Percentiles rank a stretch among this genome's conserved stretches.
Conservation (phyloP, 2,113 vertebrate species). For the Bubo bubo region DNA sequence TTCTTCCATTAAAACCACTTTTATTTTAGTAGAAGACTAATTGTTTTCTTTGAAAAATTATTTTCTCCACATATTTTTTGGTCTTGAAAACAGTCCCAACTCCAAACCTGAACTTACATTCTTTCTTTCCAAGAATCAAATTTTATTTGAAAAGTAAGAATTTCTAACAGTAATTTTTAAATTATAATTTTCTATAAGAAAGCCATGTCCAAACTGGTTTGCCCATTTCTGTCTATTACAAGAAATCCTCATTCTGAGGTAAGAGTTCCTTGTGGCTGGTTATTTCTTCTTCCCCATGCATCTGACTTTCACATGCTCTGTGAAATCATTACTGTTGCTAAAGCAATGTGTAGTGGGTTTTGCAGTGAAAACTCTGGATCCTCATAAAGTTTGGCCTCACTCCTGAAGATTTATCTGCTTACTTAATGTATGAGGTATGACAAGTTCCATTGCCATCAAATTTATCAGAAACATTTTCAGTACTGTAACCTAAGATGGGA, state of each 20-base stretch:
- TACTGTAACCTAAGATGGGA: neutral
- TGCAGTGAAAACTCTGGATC: neutral
- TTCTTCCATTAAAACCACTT: neutral
- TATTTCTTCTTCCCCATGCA: neutral
- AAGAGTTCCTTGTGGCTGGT: neutral
- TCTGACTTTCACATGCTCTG: neutral
- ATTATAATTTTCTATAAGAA: neutral
- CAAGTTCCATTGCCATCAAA: neutral
- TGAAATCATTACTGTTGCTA: neutral
- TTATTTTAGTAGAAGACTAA: neutral
- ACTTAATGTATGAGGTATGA: neutral
- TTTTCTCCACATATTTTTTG: neutral
- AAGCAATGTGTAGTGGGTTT: neutral
- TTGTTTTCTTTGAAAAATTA: neutral
- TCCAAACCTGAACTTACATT: neutral
- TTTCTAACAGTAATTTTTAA: neutral
- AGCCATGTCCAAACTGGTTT: neutral
- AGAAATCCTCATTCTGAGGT: neutral
- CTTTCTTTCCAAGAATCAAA: neutral
- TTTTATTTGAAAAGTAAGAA: neutral
- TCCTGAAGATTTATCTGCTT: neutral
- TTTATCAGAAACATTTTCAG: neutral
- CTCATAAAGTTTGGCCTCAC: neutral
- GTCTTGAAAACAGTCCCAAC: neutral
- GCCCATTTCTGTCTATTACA: neutral